Percentiles rank a stretch among this genome's conserved stretches.
These are phyloP conservation scores for Torymus texanus DNA, from an alignment of 2,888 invertebrate species.

Conservation along the genomic window DNA sequence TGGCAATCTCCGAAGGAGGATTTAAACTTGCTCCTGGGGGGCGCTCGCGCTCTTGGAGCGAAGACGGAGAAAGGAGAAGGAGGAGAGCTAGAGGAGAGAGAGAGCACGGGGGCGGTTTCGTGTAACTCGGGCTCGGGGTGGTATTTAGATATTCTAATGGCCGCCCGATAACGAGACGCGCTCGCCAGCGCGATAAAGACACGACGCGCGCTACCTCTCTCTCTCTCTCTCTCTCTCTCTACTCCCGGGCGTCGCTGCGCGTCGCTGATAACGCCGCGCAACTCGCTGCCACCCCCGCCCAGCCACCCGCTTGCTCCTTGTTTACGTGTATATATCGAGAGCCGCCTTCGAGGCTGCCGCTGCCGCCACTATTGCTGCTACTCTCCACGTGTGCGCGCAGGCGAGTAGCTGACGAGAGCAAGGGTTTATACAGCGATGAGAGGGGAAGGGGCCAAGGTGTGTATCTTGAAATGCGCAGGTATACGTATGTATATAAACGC, in stretches of 20 bases:
- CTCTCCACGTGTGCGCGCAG: not conserved
- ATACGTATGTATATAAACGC: not conserved
- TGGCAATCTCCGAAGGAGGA: conserved; percentile 36
- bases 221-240: conserved; percentile 51
- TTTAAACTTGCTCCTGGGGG: conserved; percentile 45
- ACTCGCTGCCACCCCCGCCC: conserved; percentile 9
- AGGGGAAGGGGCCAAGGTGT: conserved; percentile 3
- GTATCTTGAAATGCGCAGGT: conserved; percentile 50
- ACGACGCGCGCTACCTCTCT: conserved; percentile 60
- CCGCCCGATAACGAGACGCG: conserved; percentile 74
- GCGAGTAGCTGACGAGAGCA: not conserved
- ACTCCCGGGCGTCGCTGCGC: conserved; percentile 68
- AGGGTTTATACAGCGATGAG: conserved; percentile 11
- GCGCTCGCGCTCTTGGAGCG: not conserved
- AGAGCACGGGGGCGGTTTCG: conserved; percentile 6
- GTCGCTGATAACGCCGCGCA: conserved; percentile 70
- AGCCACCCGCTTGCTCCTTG: conserved; percentile 31
- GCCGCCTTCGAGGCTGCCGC: not conserved
- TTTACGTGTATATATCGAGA: conserved; percentile 48
- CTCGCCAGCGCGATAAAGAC: conserved; percentile 73
- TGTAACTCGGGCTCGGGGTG: conserved; percentile 68
- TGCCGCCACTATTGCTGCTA: too few species aligned
- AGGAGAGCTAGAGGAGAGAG: not conserved
- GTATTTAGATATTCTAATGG: conserved; percentile 77
- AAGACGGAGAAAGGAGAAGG: not conserved